Percentiles rank a stretch among this genome's conserved stretches.
These are phyloP conservation scores for Rhynchomys soricoides DNA, from an alignment of 2,113 vertebrate species.

Conservation along the genomic window DNA sequence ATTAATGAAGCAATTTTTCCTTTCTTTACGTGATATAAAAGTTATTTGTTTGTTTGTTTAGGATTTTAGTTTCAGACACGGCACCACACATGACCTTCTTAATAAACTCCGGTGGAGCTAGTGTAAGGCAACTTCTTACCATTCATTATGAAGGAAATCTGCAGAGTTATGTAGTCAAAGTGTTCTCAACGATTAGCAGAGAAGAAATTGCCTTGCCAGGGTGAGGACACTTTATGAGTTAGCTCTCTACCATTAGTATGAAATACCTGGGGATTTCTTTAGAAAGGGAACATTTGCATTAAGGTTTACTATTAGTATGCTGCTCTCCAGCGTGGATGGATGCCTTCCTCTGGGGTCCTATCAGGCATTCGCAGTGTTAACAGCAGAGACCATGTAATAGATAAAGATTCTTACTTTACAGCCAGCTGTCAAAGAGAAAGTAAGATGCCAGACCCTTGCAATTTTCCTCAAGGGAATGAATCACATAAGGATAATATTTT, in stretches of 20 bases:
- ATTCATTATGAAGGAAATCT: background rate
- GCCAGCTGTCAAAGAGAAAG: background rate
- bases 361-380: background rate
- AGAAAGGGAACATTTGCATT: background rate
- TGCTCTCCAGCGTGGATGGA: background rate
- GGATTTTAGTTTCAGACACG: background rate
- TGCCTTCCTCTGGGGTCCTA: background rate
- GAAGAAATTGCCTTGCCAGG: background rate
- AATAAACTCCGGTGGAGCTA: background rate
- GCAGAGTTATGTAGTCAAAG: background rate
- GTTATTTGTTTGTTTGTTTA: background rate
- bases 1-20: conserved; percentile 20
- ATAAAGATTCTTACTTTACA: background rate
- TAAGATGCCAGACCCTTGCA: too few species aligned
- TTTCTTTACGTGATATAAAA: background rate
- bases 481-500: background rate
- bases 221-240: background rate
- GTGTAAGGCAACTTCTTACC: background rate
- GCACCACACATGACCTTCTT: background rate
- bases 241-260: background rate
- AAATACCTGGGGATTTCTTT: background rate
- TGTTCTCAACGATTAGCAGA: background rate
- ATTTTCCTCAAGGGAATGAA: too few species aligned
- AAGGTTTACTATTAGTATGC: background rate
- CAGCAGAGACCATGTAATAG: too few species aligned